phyloP scores from a whole-genome alignment of 2,888 invertebrate species.

The Thymelicus lineola region DNA sequence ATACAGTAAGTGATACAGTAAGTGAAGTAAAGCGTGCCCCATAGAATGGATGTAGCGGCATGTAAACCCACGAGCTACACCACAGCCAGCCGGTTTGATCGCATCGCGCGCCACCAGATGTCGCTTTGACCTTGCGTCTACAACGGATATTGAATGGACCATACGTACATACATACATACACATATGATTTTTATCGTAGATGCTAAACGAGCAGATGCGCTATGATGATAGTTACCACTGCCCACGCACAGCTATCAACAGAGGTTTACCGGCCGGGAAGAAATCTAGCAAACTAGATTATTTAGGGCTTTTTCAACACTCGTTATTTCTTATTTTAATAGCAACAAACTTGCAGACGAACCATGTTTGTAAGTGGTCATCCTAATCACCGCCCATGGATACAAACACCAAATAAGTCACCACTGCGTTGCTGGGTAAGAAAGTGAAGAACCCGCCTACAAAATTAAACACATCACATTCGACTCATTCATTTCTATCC shows the following conservation, averaged over 20 bases:
- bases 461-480: too few relatives aligned
- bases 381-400: too few relatives aligned
- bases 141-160: conserved; percentile 3
- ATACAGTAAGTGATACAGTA: not conserved
- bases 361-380: too few relatives aligned
- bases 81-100: not conserved
- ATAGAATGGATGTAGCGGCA: not conserved
- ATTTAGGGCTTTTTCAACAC: too few relatives aligned
- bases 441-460: too few relatives aligned
- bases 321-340: too few relatives aligned
- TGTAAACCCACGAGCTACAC: not conserved
- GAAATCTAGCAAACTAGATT: too few relatives aligned
- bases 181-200: not conserved
- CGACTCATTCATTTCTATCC: too few relatives aligned
- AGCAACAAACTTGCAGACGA: too few relatives aligned
- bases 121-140: conserved; percentile 8
- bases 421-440: too few relatives aligned
- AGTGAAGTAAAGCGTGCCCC: not conserved
- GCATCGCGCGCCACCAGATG: conserved; percentile 1
- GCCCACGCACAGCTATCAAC: not conserved
- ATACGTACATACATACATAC: not conserved
- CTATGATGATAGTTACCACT: not conserved
- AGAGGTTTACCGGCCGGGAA: too few relatives aligned
- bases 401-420: too few relatives aligned
- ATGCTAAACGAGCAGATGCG: not conserved